Evolutionary conservation across 2,113 vertebrate genomes (phyloP), one percentile per base, ranked within the genome.

Genomic region (Bubo bubo): DNA sequence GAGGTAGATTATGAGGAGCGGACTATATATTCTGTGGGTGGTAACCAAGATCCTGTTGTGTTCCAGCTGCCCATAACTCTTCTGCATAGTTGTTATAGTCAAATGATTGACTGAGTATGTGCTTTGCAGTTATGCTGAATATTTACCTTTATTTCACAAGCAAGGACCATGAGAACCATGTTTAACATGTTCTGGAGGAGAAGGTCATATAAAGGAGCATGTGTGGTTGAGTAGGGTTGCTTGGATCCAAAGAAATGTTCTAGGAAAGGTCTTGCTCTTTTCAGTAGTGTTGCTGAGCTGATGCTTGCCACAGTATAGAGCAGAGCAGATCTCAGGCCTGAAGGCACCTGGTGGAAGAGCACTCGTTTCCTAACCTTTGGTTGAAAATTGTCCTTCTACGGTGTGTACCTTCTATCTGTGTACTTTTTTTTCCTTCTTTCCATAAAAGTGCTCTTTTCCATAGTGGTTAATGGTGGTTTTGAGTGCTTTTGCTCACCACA

Each of bases 341-440:
- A 73, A 75, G 43, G 34, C 12, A 49, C 1, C 16, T 59, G 7
- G 8, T 74, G 20, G 5, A 56, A 86, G 26, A 67, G 6, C 4
- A 4, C 4, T 45, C 10, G 1, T 59, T 93, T 86, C 39, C 12
- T 73, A 45, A 47, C 3, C 8, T 83, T 41, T 58, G 18, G 8
- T 24, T 90, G 34, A 74, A 86, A 79, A 52, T 63, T 9, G n/a
- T 47, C 20, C 12, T 52, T 88, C 52, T 77, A 18, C 0, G 1
- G 60, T 5, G 1, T 15, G 1, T 68, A 49, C 6, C 3, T 79
- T 72, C 47, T 85, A 1, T 35, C 62, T 4, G 4, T 63, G 1
- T 15, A 1, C n/a, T 49, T 72, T 82, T 75, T 79, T 79, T 32
- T 32, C 8, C 5, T 75, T 88, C 34, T 87, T 92, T 70, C 19